These are phyloP conservation scores for Pollenia labialis DNA, from an alignment of 2,888 invertebrate species.

Conservation along the genomic window DNA sequence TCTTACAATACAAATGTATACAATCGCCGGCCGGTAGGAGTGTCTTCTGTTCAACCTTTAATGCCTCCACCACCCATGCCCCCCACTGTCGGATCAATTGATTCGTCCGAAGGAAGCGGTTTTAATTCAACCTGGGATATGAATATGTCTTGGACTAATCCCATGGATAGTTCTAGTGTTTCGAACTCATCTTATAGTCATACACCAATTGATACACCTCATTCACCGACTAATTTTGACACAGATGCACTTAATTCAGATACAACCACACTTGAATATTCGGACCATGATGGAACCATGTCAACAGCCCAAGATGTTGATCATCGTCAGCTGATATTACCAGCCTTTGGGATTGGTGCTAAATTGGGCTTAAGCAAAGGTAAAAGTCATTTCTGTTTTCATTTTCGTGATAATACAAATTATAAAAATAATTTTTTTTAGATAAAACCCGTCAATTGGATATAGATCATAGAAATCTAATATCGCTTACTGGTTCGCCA, in stretches of 20 bases:
- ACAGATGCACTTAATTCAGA: slow-evolving; percentile 85
- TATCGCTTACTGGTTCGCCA: slow-evolving; percentile 91
- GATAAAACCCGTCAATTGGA: slow-evolving; percentile 85
- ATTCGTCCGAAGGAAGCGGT: slow-evolving; percentile 78
- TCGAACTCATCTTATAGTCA: slow-evolving; percentile 77
- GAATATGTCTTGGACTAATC: slow-evolving; percentile 84
- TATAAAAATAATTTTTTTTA: slow-evolving; percentile 31
- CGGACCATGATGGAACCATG: slow-evolving; percentile 84
- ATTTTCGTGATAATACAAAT: not conserved
- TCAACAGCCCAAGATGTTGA: slow-evolving; percentile 85
- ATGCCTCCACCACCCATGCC: slow-evolving; percentile 81
- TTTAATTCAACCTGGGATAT: slow-evolving; percentile 84
- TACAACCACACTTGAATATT: slow-evolving; percentile 86
- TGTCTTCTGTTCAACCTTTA: slow-evolving; percentile 76
- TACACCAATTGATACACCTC: slow-evolving; percentile 86
- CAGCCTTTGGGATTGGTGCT: slow-evolving; percentile 82
- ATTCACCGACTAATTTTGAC: slow-evolving; percentile 88
- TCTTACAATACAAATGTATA: slow-evolving; percentile 64
- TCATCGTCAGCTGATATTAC: slow-evolving; percentile 86
- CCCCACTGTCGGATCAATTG: slow-evolving; percentile 78
- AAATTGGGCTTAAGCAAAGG: slow-evolving; percentile 79
- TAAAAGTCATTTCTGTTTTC: slow-evolving; percentile 10
- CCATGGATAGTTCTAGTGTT: slow-evolving; percentile 81
- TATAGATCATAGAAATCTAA: slow-evolving; percentile 93
- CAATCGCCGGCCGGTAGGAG: slow-evolving; percentile 46